phyloP scores from a whole-genome alignment of 1,140 invertebrate species.

The Polypedilum vanderplanki region DNA sequence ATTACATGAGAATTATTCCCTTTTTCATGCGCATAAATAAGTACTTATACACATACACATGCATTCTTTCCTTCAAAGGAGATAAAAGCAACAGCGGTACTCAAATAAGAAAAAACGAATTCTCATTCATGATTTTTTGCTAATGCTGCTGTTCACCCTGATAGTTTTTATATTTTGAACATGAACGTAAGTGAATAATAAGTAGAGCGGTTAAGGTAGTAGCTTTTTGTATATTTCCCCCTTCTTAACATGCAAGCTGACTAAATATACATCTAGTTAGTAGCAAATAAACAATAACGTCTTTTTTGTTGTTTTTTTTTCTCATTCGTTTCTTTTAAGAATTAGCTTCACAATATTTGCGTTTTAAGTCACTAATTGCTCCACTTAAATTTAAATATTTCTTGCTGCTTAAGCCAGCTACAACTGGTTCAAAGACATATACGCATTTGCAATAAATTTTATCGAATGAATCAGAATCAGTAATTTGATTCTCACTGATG shows the following conservation, averaged over 20 bases:
- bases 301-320: neutral
- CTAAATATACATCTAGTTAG: neutral
- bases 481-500: too few species aligned
- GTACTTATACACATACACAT: neutral
- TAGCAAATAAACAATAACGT: slow-evolving; percentile 13
- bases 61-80: neutral
- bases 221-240: neutral
- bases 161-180: neutral
- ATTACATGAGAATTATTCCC: neutral
- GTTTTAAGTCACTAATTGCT: neutral
- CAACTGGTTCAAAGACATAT: too few species aligned
- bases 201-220: neutral
- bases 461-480: too few species aligned
- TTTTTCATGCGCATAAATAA: neutral
- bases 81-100: neutral
- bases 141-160: neutral
- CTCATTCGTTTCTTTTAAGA: neutral
- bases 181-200: neutral
- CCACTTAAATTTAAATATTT: too few species aligned
- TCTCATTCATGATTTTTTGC: neutral
- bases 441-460: too few species aligned
- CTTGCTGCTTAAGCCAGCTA: too few species aligned
- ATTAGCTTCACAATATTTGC: neutral
- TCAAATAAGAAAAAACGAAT: neutral
- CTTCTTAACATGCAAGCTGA: neutral